Evolutionary conservation across 2,113 vertebrate genomes (phyloP), one percentile per base, ranked within the genome.

Genomic region (Chunga burmeisteri): DNA sequence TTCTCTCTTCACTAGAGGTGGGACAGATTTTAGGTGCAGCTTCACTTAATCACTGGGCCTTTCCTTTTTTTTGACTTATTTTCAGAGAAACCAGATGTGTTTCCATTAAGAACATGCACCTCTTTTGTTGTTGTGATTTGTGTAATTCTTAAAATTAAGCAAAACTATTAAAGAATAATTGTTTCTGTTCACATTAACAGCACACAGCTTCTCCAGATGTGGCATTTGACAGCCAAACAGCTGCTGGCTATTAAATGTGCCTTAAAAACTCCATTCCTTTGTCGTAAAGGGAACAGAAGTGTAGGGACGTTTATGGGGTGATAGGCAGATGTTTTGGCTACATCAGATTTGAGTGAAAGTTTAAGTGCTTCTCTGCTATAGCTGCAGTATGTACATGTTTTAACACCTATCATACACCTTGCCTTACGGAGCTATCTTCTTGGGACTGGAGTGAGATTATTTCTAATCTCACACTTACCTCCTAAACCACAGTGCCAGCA

Each of bases 261-360:
- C 80, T 92, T 95, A 94, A 97, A 98, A 97, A 81, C 49, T 84
- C 56, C 50, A 90, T 96, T 96, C 91, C 87, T 97, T 94, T 92
- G 93, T 98, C 89, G 5, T 97, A 97, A 97, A 97, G 95, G 93
- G 88, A 97, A 91, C 95, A 97, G 90, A 96, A 97, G 94, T 94
- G 71, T 88, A 85, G 94, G 92, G 65, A 98, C 11, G 26, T 98
- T 98, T 97, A 98, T 97, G 88, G 94, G 96, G 95, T 97, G 98
- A 96, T 50, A 97, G 95, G 94, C 97, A 98, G 97, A 98, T 97
- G 96, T 97, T 97, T 96, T 91, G 61, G 72, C 94, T 96, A 38
- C 83, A 96, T 81, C 66, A 83, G 34, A 63, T 92, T 74, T 63
- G 58, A 97, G 90, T 3, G 3, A 94, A 96, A 98, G 77, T 95